A percentile compares a stretch with the other conserved stretches of the same genome.
phyloP scores from a whole-genome alignment of 2,888 invertebrate genomes.

The Morpho deidamia region DNA sequence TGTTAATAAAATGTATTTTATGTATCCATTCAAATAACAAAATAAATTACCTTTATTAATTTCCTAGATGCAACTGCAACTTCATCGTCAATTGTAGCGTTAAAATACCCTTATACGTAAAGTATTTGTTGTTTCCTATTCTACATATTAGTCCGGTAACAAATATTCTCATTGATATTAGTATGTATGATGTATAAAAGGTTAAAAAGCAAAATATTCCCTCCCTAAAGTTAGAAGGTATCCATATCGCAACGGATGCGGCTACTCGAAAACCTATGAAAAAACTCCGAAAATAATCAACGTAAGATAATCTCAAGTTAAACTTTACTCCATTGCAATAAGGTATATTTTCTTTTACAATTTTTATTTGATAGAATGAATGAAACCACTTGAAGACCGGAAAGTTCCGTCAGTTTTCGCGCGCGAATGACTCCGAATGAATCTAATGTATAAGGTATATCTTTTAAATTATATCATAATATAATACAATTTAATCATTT shows the following conservation, averaged over 20 bases:
- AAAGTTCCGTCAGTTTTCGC: conserved; percentile 65
- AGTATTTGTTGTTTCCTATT: too few relatives aligned
- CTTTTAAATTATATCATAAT: conserved; percentile 69
- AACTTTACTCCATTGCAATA: conserved; percentile 9
- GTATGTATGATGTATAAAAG: background rate
- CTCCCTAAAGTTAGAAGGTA: conserved; percentile 22
- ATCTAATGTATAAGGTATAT: conserved; percentile 61
- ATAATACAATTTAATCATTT: conserved; percentile 45
- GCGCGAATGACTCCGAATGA: conserved; percentile 53
- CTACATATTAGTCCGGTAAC: too few relatives aligned
- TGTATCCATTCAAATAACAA: too few relatives aligned
- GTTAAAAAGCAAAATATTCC: background rate
- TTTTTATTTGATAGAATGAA: conserved; percentile 30
- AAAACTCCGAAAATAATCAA: conserved; percentile 26
- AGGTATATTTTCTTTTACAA: conserved; percentile 10
- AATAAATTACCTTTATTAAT: too few relatives aligned
- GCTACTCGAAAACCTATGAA: conserved; percentile 38
- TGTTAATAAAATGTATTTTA: too few relatives aligned
- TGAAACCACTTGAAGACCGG: conserved; percentile 67
- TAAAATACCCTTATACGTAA: background rate
- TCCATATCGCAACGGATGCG: conserved; percentile 47
- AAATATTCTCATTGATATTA: too few relatives aligned
- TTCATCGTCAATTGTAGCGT: too few relatives aligned
- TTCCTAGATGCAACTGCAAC: too few relatives aligned
- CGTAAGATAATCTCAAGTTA: conserved; percentile 5